These are phyloP conservation scores for Diachasmimorpha longicaudata DNA, from an alignment of 1,140 invertebrate genomes.

Conservation along the genomic window DNA sequence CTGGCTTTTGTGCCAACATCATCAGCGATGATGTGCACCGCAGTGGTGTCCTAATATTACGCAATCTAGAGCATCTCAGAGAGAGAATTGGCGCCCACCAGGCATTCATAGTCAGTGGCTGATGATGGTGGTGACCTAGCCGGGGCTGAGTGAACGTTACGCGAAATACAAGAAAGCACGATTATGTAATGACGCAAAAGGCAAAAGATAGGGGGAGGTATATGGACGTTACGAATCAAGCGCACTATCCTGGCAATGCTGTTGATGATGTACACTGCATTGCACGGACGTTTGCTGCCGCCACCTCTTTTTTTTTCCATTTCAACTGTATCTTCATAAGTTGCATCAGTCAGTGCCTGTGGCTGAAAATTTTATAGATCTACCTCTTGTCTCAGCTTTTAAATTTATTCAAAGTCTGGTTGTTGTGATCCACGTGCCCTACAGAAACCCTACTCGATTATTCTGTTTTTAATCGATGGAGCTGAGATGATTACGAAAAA, in stretches of 20 bases:
- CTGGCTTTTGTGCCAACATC: slow-evolving; percentile 1
- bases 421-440: not conserved
- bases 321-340: not conserved
- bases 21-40: not conserved
- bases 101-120: not conserved
- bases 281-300: not conserved
- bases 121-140: slow-evolving; percentile 3
- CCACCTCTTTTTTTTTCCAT: not conserved
- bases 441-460: not conserved
- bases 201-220: not conserved
- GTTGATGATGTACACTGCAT: not conserved
- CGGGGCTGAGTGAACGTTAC: not conserved
- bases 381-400: not conserved
- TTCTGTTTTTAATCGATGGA: too few relatives aligned
- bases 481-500: not conserved
- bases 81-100: slow-evolving; percentile 4
- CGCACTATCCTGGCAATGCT: not conserved
- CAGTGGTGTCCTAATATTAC: slow-evolving; percentile 1
- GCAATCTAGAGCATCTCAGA: slow-evolving; percentile 8
- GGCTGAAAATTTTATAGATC: not conserved
- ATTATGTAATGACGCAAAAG: slow-evolving; percentile 10
- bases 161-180: slow-evolving; percentile 9
- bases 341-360: not conserved
- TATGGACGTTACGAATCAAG: slow-evolving; percentile 14
- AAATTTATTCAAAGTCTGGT: not conserved